A percentile compares a stretch with the other conserved stretches of the same genome.
These are phyloP conservation scores for Oenanthe oenanthe DNA, from an alignment of 2,113 vertebrate genomes.

Conservation along the genomic window DNA sequence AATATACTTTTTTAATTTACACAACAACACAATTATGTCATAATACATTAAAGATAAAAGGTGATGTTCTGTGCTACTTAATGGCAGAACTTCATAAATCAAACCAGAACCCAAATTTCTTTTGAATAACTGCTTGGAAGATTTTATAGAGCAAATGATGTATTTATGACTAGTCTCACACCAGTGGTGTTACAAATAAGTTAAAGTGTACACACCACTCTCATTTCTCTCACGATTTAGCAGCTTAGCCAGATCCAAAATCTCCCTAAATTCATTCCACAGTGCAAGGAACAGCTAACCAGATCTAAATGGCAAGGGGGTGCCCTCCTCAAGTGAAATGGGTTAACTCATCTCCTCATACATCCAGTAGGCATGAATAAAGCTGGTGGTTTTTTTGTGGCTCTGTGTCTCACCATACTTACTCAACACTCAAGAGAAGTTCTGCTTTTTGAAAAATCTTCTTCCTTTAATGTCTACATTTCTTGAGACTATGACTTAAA, in stretches of 20 bases:
- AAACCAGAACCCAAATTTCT: background rate
- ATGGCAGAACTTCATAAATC: background rate
- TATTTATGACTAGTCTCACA: background rate
- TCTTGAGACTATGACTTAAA: background rate
- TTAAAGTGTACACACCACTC: background rate
- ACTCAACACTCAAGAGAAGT: background rate
- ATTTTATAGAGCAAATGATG: background rate
- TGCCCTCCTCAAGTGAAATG: background rate
- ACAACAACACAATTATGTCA: background rate
- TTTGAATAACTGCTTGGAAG: background rate
- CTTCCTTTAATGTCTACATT: background rate
- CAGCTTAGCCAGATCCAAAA: background rate
- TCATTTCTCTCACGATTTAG: background rate
- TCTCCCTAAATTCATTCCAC: background rate
- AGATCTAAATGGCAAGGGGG: background rate
- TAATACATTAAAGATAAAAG: background rate
- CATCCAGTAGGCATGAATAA: background rate
- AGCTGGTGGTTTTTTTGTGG: background rate
- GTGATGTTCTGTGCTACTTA: background rate
- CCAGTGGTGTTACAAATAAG: background rate
- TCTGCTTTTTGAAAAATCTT: background rate
- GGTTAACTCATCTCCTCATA: background rate
- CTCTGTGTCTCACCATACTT: background rate
- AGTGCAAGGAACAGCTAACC: background rate
- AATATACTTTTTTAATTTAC: background rate